phyloP scores from a whole-genome alignment of 2,888 invertebrate genomes.

The Danaus chrysippus region DNA sequence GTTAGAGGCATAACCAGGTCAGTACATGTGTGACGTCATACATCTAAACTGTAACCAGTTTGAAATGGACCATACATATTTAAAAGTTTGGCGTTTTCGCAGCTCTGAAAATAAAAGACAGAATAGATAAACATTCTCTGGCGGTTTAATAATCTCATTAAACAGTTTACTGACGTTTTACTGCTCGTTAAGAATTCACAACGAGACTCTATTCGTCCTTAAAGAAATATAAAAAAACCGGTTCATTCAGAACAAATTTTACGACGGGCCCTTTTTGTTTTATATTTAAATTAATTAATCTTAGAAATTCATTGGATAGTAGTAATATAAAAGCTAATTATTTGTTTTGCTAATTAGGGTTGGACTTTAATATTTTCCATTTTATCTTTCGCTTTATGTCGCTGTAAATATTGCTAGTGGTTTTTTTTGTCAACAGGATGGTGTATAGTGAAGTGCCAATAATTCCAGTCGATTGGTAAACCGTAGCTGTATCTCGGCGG shows the following conservation, averaged over 20 bases:
- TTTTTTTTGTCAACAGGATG: background rate
- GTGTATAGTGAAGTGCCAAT: background rate
- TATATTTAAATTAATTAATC: constrained; percentile 20
- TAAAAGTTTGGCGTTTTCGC: constrained; percentile 20
- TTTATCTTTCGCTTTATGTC: background rate
- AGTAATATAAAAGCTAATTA: background rate
- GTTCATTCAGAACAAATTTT: constrained; percentile 28
- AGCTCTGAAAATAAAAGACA: constrained; percentile 20
- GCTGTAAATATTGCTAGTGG: background rate
- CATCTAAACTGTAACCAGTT: constrained; percentile 18
- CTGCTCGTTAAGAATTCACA: constrained; percentile 64
- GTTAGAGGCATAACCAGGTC: constrained; percentile 25
- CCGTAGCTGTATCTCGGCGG: constrained; percentile 3
- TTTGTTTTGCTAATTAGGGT: background rate
- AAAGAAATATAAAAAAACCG: constrained; percentile 30
- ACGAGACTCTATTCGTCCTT: constrained; percentile 54
- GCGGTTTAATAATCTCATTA: constrained; percentile 64
- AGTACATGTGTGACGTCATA: constrained; percentile 29
- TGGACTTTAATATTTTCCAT: background rate
- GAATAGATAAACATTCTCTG: constrained; percentile 40
- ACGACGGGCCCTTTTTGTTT: constrained; percentile 24
- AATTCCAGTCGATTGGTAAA: constrained; percentile 15
- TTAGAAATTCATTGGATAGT: constrained; percentile 13
- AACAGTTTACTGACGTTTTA: constrained; percentile 65
- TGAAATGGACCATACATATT: constrained; percentile 29